phyloP scores from a whole-genome alignment of 1,140 invertebrate genomes.

The Theocolax elegans region DNA sequence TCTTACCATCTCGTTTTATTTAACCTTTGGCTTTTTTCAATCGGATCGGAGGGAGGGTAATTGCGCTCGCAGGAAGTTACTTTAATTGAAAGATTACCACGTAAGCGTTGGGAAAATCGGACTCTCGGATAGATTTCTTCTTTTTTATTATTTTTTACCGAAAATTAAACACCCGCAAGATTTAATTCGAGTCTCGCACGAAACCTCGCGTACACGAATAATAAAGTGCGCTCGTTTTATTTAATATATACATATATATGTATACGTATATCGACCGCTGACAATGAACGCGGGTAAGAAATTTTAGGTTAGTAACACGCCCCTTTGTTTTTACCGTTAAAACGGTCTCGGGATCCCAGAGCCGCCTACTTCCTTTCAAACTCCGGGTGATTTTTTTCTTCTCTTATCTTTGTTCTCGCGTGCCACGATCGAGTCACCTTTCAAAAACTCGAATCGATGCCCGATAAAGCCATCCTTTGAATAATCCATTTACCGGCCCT shows the following conservation, averaged over 20 bases:
- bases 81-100: constrained; percentile 41
- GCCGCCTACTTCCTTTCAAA: background rate
- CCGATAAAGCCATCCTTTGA: background rate
- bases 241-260: too few relatives aligned
- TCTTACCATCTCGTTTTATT: constrained; percentile 16
- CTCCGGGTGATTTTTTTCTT: background rate
- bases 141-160: background rate
- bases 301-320: background rate
- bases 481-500: background rate
- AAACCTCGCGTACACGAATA: too few relatives aligned
- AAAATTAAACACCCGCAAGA: too few relatives aligned
- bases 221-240: too few relatives aligned
- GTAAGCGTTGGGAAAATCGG: background rate
- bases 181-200: too few relatives aligned
- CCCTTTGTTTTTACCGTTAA: constrained; percentile 15
- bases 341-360: background rate
- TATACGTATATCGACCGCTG: background rate
- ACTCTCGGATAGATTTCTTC: too few relatives aligned
- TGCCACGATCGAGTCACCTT: background rate
- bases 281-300: background rate
- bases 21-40: constrained; percentile 32
- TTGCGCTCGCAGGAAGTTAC: constrained; percentile 24
- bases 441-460: constrained; percentile 1
- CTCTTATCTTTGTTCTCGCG: background rate
- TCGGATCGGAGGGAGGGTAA: constrained; percentile 3